phyloP scores from a whole-genome alignment of 2,888 invertebrate species.

The Dugesia japonica region DNA sequence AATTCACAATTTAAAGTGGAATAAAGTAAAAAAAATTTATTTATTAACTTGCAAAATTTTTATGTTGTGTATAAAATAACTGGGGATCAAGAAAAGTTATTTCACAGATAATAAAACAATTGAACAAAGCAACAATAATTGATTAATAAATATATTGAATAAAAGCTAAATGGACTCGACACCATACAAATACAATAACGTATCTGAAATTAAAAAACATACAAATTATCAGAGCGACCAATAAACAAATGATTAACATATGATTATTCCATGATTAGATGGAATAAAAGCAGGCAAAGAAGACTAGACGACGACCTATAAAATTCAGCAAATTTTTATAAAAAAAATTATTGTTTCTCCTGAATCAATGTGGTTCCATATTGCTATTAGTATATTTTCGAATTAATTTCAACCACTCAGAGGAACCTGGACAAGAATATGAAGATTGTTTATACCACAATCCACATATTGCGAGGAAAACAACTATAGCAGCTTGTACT shows the following conservation, averaged over 20 bases:
- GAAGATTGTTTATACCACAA: background rate
- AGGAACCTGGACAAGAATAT: background rate
- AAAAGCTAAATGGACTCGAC: background rate
- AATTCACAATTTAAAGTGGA: no score
- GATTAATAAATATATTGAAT: no score
- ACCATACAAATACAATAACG: background rate
- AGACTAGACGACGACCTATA: slow-evolving; percentile 4
- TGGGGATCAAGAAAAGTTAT: no score
- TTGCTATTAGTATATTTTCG: background rate
- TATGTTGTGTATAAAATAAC: no score
- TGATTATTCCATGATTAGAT: background rate
- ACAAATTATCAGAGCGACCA: background rate
- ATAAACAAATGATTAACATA: background rate
- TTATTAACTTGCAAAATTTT: no score
- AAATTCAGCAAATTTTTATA: no score
- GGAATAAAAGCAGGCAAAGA: background rate
- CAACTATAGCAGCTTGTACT: background rate
- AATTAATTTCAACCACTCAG: background rate
- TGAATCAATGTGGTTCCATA: background rate
- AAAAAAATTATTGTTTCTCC: no score
- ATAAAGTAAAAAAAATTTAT: no score
- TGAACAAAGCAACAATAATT: no score
- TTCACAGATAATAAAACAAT: no score
- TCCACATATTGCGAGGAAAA: background rate
- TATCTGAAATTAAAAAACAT: slow-evolving; percentile 1